These are phyloP conservation scores for Sorex fumeus DNA, from an alignment of 2,113 vertebrate genomes.

Conservation along the genomic window DNA sequence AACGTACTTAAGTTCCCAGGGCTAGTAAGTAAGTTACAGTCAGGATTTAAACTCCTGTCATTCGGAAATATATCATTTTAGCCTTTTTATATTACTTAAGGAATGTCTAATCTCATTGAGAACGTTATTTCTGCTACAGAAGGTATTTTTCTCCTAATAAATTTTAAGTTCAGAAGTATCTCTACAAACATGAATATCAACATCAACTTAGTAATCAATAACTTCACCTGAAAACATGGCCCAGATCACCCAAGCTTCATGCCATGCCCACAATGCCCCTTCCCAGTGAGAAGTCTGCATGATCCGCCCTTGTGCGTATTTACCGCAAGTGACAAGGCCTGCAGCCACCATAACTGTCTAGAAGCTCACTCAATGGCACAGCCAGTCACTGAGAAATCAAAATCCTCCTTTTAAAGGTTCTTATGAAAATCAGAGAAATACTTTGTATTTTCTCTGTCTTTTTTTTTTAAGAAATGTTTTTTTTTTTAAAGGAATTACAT, in stretches of 20 bases:
- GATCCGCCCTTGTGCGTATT: rapidly evolving
- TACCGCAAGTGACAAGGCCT: background rate
- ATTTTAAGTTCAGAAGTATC: constrained; percentile 47
- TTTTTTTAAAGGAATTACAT: too few species aligned
- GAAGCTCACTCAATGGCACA: background rate
- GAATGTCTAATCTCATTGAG: background rate
- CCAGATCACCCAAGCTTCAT: background rate
- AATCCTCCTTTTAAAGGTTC: background rate
- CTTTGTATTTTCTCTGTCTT: too few species aligned
- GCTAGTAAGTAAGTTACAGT: background rate
- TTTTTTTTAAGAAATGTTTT: too few species aligned
- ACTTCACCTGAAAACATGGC: background rate
- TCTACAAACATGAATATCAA: background rate
- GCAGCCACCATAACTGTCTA: background rate
- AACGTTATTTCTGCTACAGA: constrained; percentile 34
- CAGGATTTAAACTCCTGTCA: background rate
- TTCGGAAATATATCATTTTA: background rate
- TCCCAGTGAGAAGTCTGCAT: background rate
- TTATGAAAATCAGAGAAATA: background rate
- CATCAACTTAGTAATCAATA: background rate
- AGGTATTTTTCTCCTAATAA: background rate
- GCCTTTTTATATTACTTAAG: background rate
- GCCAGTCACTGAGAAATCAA: background rate
- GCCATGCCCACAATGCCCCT: background rate
- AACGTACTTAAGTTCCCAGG: constrained; percentile 13